phyloP scores from a whole-genome alignment of 2,888 invertebrate genomes.

The Harpalus rufipes region DNA sequence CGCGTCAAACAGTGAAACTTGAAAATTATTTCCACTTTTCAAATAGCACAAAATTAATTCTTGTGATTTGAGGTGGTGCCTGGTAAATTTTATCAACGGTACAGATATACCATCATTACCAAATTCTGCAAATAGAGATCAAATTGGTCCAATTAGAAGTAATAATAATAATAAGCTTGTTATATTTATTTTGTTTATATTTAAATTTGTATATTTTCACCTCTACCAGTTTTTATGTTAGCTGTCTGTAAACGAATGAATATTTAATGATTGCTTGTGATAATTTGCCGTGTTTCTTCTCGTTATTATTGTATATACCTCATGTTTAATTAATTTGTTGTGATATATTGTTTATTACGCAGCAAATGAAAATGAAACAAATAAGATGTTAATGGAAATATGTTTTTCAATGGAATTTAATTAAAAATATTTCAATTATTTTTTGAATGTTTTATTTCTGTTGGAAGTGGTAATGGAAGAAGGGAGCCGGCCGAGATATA shows the following conservation, averaged over 20 bases:
- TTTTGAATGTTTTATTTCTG: slow-evolving; percentile 51
- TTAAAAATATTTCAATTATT: slow-evolving; percentile 59
- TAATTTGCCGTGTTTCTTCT: slow-evolving; percentile 25
- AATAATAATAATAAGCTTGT: no score
- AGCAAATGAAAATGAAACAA: slow-evolving; percentile 28
- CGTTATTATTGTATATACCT: slow-evolving; percentile 28
- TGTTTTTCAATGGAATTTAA: slow-evolving; percentile 54
- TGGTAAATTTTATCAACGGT: no score
- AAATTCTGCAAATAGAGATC: no score
- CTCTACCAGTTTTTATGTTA: no score
- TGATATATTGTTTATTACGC: slow-evolving; percentile 42
- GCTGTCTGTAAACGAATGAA: neutral
- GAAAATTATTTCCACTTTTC: no score
- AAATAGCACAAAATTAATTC: no score
- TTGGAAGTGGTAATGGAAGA: slow-evolving; percentile 45
- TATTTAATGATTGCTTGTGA: slow-evolving; percentile 40
- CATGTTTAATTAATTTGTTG: slow-evolving; percentile 50
- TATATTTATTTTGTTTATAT: no score
- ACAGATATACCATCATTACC: no score
- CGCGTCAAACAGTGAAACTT: no score
- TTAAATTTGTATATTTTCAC: no score
- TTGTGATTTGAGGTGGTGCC: no score
- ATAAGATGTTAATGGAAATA: slow-evolving; percentile 47
- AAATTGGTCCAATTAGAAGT: no score
- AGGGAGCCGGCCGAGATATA: slow-evolving; percentile 45